Percentiles rank a stretch among this genome's conserved stretches.
Conservation (phyloP, 2,888 invertebrate species). For the Galeruca laticollis region DNA sequence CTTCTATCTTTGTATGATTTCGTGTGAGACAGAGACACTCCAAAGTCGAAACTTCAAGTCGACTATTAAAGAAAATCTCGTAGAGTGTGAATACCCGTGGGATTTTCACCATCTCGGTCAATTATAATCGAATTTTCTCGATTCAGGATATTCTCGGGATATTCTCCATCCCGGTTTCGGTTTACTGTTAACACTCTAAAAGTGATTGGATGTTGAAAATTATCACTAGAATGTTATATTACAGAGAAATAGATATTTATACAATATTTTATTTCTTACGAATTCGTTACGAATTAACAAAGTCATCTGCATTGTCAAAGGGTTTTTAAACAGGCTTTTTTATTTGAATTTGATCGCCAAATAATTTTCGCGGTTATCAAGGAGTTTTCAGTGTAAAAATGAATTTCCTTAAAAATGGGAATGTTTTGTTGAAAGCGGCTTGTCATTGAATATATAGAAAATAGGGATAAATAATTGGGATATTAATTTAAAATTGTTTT, state of each 20-base stretch:
- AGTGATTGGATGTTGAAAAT: conserved; percentile 1
- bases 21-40: background rate
- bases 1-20: background rate
- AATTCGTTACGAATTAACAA: no score
- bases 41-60: conserved; percentile 19
- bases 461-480: no score
- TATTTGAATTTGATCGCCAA: no score
- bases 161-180: conserved; percentile 8
- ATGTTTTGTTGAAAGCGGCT: no score
- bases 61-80: conserved; percentile 27
- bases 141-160: conserved; percentile 18
- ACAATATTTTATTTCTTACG: no score
- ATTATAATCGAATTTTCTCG: conserved; percentile 27
- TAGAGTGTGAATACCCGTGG: conserved; percentile 20
- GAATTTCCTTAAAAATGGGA: no score
- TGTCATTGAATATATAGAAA: no score
- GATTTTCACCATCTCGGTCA: conserved; percentile 20
- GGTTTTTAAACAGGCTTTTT: no score
- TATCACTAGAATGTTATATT: background rate
- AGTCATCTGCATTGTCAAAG: no score
- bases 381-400: no score
- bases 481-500: no score
- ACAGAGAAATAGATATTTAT: background rate
- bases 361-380: no score
- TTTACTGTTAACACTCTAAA: conserved; percentile 7